phyloP scores from a whole-genome alignment of 2,888 invertebrate species.

The Scrobipalpa atriplicella region DNA sequence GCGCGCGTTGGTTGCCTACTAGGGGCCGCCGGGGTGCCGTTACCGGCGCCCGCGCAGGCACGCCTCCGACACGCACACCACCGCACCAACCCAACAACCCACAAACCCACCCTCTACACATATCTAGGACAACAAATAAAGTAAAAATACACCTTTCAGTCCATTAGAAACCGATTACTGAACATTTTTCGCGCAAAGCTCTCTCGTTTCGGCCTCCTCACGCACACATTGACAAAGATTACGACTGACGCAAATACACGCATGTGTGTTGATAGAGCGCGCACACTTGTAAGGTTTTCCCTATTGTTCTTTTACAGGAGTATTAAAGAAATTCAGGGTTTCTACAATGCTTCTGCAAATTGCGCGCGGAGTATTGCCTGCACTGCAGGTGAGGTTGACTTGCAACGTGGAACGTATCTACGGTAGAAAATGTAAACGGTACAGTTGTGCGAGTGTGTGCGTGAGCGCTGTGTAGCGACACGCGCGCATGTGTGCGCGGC shows the following conservation, averaged over 20 bases:
- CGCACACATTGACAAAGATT: conserved; percentile 37
- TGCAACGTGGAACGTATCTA: conserved; percentile 45
- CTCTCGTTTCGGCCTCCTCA: conserved; percentile 48
- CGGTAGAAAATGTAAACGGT: conserved; percentile 45
- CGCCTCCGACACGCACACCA: conserved; percentile 59
- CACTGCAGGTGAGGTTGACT: conserved; percentile 24
- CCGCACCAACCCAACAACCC: conserved; percentile 25
- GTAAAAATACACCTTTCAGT: not conserved
- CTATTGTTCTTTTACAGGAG: conserved; percentile 2
- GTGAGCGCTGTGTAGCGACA: conserved; percentile 40
- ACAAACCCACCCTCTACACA: not conserved
- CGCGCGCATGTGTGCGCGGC: conserved; percentile 50
- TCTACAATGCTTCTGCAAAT: conserved; percentile 26
- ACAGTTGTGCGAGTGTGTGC: conserved; percentile 41
- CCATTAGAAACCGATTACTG: conserved; percentile 37
- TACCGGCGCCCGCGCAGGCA: conserved; percentile 51
- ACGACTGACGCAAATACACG: not conserved
- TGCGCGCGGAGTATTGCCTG: conserved; percentile 15
- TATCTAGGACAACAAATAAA: conserved; percentile 24
- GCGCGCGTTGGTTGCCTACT: conserved; percentile 59
- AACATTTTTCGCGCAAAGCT: conserved; percentile 56
- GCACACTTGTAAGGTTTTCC: not conserved
- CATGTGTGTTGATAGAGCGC: not conserved
- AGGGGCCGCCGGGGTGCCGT: conserved; percentile 74
- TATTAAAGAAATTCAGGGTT: conserved; percentile 7